Evolutionary conservation across 2,113 vertebrate species (phyloP), one percentile per base, ranked within the genome.

Genomic region (Coturnix japonica): DNA sequence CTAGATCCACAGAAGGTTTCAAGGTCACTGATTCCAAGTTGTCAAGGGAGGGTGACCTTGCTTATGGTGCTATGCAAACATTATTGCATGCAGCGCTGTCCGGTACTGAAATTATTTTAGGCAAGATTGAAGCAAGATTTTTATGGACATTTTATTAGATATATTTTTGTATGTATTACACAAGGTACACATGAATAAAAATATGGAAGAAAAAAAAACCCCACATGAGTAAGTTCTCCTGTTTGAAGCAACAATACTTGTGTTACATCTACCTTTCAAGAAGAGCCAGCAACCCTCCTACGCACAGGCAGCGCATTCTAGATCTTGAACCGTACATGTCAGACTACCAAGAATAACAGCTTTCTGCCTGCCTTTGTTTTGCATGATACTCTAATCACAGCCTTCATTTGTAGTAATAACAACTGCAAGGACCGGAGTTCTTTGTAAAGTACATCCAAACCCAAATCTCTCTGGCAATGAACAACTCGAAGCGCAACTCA

Each of bases 361-460:
- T 90, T 90, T 82, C 72, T 71, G 46, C 3, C 47, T 86, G 47
- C 70, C 25, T 93, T 80, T 63, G 56, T 90, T 90, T 93, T 81
- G 67, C 61, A 33, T 14, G 11, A 61, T 44, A 18, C 22, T 84
- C 74, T 13, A 91, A 77, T 71, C 30, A 22, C 13, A 76, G 49
- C 67, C 67, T 43, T 90, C 19, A 60, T 67, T 71, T 78, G 43
- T 26, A 71, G 19, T 47, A 84, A 18, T 54, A 90, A 76, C 14
- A 65, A 63, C 28, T 41, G 41, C 47, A 44, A 74, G 78, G 44
- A 65, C 13, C 10, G 30, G 31, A 71, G 26, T 13, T 85, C 35
- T 66, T 85, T 6, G 72, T 12, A 17, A 69, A 57, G 21, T 41
- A 25, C 33, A 23, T 11, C 17, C 16, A 84, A 71, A 17, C 47